Conservation (phyloP, 2,113 vertebrate genomes). For the Polypterus bichir region DNA sequence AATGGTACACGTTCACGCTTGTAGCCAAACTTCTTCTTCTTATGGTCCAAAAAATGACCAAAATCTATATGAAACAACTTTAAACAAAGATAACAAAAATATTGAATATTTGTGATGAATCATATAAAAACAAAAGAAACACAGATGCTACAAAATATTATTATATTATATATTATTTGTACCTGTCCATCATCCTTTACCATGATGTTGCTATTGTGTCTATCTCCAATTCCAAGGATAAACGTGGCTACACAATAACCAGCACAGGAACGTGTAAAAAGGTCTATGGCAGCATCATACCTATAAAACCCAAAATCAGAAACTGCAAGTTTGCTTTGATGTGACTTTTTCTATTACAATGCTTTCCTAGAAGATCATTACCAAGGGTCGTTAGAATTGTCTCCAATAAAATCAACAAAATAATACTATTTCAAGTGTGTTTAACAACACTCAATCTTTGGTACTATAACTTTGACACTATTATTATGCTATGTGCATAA, state of each 20-base stretch:
- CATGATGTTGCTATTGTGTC: slow-evolving; percentile 98
- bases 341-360: too few relatives aligned
- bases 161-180: slow-evolving; percentile 18
- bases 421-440: too few relatives aligned
- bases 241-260: slow-evolving; percentile 96
- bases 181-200: slow-evolving; percentile 97
- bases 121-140: neutral
- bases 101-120: neutral
- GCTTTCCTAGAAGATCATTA: too few relatives aligned
- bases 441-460: too few relatives aligned
- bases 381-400: too few relatives aligned
- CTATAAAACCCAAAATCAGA: slow-evolving; percentile 34
- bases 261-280: slow-evolving; percentile 92
- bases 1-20: slow-evolving; percentile 94
- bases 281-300: slow-evolving; percentile 91
- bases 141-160: neutral
- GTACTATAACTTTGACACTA: too few relatives aligned
- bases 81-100: slow-evolving; percentile 21
- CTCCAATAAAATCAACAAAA: too few relatives aligned
- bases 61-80: slow-evolving; percentile 98
- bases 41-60: slow-evolving; percentile 94
- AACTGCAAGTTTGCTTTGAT: neutral
- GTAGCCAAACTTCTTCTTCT: slow-evolving; percentile 98
- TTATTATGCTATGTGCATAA: too few relatives aligned
- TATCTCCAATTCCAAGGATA: slow-evolving; percentile 91